phyloP scores from a whole-genome alignment of 2,797 vertebrate genomes.

The Enteromius radiatus region DNA sequence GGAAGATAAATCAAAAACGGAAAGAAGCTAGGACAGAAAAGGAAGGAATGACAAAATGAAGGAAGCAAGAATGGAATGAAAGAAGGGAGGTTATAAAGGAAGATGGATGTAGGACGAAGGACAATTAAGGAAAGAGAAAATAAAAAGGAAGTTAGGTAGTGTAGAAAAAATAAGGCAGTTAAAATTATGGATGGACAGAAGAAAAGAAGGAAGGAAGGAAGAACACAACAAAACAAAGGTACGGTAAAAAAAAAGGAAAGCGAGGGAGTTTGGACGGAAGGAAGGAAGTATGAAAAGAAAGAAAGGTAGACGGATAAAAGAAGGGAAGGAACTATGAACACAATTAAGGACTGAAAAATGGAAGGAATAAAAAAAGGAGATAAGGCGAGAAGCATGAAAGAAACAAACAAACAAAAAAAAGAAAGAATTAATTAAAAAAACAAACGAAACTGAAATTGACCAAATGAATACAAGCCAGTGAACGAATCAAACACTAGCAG shows the following conservation, averaged over 20 bases:
- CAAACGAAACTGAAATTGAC: not conserved
- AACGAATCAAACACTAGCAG: not conserved
- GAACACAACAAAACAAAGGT: not conserved
- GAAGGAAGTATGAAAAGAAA: not conserved
- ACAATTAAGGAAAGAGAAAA: not conserved
- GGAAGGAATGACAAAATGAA: not conserved
- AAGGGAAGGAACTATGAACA: not conserved
- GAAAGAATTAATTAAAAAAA: not conserved
- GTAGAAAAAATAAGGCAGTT: not conserved
- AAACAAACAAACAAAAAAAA: not conserved
- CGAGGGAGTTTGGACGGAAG: not conserved
- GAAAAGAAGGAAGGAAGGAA: not conserved
- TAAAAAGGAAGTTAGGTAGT: not conserved
- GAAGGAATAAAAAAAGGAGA: not conserved
- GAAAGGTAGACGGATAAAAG: not conserved
- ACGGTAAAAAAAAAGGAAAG: not conserved
- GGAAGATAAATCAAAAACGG: not conserved
- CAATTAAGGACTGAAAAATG: not conserved
- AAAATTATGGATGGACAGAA: not conserved
- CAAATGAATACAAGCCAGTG: not conserved
- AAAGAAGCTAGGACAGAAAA: not conserved
- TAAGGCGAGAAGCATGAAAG: not conserved
- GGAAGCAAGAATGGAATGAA: too few relatives aligned
- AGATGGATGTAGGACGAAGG: not conserved
- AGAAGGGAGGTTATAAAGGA: not conserved